Evolutionary conservation across 2,888 invertebrate genomes (phyloP).

Genomic region (Gastracanthus pulcherrimus): DNA sequence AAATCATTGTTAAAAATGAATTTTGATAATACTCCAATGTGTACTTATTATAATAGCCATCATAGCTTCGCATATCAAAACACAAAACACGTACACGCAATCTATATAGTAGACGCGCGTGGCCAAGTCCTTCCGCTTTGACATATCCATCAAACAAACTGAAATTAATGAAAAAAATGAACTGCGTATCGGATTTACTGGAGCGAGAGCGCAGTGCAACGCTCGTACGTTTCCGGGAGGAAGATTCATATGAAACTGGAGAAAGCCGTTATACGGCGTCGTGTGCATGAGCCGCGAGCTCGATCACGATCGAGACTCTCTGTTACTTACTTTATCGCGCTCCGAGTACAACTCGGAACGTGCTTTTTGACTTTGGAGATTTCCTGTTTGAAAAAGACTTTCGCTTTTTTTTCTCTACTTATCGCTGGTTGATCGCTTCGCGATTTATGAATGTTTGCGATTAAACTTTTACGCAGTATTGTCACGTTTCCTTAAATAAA

Average conservation of each 20-base stretch:
- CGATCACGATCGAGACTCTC: slow-evolving; percentile 14
- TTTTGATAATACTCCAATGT: background rate
- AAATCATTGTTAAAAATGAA: background rate
- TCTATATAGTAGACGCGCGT: background rate
- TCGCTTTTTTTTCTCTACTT: slow-evolving; percentile 10
- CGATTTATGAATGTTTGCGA: background rate
- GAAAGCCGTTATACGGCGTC: slow-evolving; percentile 45
- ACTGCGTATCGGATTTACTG: slow-evolving; percentile 30
- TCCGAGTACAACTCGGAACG: background rate
- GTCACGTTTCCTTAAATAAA: background rate
- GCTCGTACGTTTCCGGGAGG: slow-evolving; percentile 47
- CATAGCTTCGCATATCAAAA: background rate
- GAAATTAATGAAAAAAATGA: slow-evolving; percentile 25
- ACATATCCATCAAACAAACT: background rate
- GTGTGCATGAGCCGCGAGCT: slow-evolving; percentile 8
- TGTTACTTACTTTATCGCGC: slow-evolving; percentile 12
- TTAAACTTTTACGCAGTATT: background rate
- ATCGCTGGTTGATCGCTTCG: background rate
- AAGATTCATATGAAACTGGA: slow-evolving; percentile 43
- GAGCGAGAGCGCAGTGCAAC: slow-evolving; percentile 39
- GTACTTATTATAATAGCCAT: background rate
- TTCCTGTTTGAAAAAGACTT: slow-evolving; percentile 35
- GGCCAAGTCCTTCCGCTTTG: background rate
- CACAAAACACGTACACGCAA: background rate
- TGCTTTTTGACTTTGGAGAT: slow-evolving; percentile 31